Conservation (phyloP, 2,113 vertebrate species). For the Dicentrarchus labrax region DNA sequence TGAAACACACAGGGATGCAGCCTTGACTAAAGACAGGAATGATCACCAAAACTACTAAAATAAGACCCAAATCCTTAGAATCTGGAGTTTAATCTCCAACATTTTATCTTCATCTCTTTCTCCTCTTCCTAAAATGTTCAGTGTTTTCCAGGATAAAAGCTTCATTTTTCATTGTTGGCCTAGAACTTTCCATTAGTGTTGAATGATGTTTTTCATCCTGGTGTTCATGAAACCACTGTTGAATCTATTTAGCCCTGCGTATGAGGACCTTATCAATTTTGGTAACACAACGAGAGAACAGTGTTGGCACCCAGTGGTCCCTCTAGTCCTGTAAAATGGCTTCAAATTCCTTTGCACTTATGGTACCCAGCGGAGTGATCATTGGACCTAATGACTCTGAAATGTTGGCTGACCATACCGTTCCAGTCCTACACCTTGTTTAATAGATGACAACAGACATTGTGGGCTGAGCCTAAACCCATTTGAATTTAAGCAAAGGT, state of each 20-base stretch:
- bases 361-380: slow-evolving; percentile 44
- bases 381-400: slow-evolving; percentile 53
- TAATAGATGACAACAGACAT: slow-evolving; percentile 39
- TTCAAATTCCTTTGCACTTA: slow-evolving; percentile 31
- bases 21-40: not conserved
- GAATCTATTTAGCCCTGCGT: slow-evolving; percentile 1
- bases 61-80: not conserved
- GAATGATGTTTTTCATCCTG: not conserved
- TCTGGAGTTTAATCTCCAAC: not conserved
- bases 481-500: slow-evolving; percentile 31
- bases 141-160: not conserved
- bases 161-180: not conserved
- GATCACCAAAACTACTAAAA: not conserved
- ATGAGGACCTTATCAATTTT: slow-evolving; percentile 12
- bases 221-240: not conserved
- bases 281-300: slow-evolving; percentile 28
- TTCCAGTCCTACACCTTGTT: slow-evolving; percentile 36
- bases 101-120: not conserved
- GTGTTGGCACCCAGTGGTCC: slow-evolving; percentile 40
- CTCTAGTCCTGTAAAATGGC: slow-evolving; percentile 37
- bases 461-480: slow-evolving; percentile 3
- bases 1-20: not conserved
- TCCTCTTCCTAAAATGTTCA: not conserved
- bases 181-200: not conserved
- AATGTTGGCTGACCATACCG: slow-evolving; percentile 33